A percentile compares a stretch with the other conserved stretches of the same genome.
Conservation (phyloP, 2,888 invertebrate genomes). For the Alloplasta piceator region DNA sequence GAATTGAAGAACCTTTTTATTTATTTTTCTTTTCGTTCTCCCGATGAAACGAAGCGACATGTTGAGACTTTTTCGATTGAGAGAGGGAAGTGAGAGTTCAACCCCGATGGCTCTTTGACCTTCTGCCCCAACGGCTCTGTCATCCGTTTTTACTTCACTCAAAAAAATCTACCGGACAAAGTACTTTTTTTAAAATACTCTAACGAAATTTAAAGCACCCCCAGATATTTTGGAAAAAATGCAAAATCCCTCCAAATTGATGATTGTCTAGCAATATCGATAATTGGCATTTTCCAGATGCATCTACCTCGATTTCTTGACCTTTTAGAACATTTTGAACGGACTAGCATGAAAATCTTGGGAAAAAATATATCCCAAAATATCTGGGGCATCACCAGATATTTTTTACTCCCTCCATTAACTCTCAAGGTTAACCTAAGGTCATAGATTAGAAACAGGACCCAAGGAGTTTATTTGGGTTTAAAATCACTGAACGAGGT, state of each 20-base stretch:
- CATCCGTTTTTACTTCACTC: no score
- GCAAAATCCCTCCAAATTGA: background rate
- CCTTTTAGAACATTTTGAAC: no score
- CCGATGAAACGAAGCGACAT: background rate
- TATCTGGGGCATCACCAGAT: no score
- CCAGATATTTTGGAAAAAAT: background rate
- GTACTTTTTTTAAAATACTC: no score
- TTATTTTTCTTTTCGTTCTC: background rate
- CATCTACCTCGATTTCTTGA: no score
- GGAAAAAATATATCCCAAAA: no score
- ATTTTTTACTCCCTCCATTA: background rate
- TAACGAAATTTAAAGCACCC: background rate
- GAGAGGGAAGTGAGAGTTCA: constrained; percentile 5
- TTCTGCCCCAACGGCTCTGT: constrained; percentile 6
- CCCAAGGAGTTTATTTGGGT: no score
- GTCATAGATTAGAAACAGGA: no score
- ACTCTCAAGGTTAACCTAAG: constrained; percentile 12
- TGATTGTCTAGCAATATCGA: no score
- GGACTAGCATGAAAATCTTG: background rate
- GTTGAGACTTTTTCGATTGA: constrained; percentile 7
- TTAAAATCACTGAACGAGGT: no score
- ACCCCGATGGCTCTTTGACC: constrained; percentile 36
- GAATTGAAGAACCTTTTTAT: background rate
- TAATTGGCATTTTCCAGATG: no score
- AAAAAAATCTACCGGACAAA: no score